Evolutionary conservation across 2,888 invertebrate species (phyloP).

Genomic region (Chymomyza procnemis): DNA sequence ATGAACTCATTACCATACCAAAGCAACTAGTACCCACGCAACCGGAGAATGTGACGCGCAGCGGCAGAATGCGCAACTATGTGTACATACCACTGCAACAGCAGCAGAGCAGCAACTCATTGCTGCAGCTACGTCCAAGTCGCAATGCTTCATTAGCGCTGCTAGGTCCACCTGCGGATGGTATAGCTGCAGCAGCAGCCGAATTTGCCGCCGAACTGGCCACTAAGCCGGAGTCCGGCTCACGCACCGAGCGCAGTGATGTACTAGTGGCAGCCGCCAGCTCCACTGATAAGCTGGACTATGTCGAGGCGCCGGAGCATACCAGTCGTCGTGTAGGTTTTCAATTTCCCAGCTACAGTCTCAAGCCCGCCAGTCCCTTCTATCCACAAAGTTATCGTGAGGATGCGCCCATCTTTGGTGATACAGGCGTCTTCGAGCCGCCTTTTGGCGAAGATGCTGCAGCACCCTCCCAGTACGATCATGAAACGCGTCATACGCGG

Average conservation of each 20-base stretch:
- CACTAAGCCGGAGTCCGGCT: constrained; percentile 39
- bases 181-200: constrained; percentile 60
- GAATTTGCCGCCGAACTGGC: constrained; percentile 66
- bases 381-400: constrained; percentile 78
- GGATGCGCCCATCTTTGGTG: constrained; percentile 75
- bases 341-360: constrained; percentile 76
- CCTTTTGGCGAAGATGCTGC: constrained; percentile 74
- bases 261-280: constrained; percentile 43
- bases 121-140: constrained; percentile 63
- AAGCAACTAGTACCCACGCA: constrained; percentile 70
- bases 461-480: constrained; percentile 55
- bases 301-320: constrained; percentile 67
- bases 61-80: constrained; percentile 69
- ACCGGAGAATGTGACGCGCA: constrained; percentile 66
- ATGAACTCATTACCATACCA: constrained; percentile 70
- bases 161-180: constrained; percentile 71
- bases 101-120: constrained; percentile 28
- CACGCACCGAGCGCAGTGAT: constrained; percentile 73
- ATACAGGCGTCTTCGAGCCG: constrained; percentile 66
- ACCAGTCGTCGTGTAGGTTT: constrained; percentile 78
- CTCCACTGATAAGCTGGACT: constrained; percentile 53
- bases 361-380: constrained; percentile 76
- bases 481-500: constrained; percentile 73
- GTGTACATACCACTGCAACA: constrained; percentile 75
- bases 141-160: constrained; percentile 66